A percentile compares a stretch with the other conserved stretches of the same genome.
Conservation (phyloP, 1,140 invertebrate genomes). For the Scaptomyza pallida region DNA sequence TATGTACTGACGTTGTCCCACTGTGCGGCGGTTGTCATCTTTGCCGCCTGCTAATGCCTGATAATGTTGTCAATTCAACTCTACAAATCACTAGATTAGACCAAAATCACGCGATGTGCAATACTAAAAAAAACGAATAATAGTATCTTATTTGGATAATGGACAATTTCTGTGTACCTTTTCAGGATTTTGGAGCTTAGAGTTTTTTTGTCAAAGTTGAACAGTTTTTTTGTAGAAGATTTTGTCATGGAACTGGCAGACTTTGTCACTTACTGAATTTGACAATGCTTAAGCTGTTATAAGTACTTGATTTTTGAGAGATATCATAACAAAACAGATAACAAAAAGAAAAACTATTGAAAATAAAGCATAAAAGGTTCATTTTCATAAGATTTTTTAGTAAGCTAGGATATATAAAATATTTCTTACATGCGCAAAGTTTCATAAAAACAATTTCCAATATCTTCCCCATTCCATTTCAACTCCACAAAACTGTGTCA, state of each 20-base stretch:
- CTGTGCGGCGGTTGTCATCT: constrained; percentile 67
- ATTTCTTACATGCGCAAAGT: neutral
- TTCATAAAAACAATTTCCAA: neutral
- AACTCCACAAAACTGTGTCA: constrained; percentile 50
- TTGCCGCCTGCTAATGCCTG: constrained; percentile 36
- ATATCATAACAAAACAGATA: neutral
- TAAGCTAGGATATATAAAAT: neutral
- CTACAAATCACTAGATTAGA: constrained; percentile 67
- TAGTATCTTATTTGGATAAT: neutral
- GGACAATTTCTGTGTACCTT: neutral
- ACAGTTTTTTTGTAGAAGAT: too few relatives aligned
- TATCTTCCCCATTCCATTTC: constrained; percentile 15
- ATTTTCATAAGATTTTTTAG: neutral
- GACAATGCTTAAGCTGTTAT: neutral
- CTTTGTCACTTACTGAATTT: neutral
- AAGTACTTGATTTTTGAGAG: neutral
- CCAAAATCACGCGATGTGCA: constrained; percentile 49
- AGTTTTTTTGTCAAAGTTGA: neutral
- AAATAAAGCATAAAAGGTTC: neutral
- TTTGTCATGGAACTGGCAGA: neutral
- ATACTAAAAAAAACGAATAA: neutral
- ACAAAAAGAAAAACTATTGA: neutral
- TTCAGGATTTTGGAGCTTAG: constrained; percentile 1
- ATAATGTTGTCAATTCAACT: constrained; percentile 69
- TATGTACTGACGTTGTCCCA: constrained; percentile 28